Evolutionary conservation across 2,797 vertebrate species (phyloP).

Genomic region (Morelia viridis): DNA sequence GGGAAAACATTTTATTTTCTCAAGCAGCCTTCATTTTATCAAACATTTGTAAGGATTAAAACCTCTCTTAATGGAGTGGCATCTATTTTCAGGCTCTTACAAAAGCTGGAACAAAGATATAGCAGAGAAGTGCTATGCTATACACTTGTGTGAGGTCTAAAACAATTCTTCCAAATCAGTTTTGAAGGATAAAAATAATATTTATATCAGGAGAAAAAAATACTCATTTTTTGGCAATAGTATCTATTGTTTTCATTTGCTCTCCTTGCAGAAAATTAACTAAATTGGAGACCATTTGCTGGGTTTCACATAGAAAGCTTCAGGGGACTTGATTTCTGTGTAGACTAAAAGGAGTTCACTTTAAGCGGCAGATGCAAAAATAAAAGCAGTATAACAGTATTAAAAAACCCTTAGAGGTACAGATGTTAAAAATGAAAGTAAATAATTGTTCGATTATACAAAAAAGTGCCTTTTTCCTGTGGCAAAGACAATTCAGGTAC

Average conservation of each 20-base stretch:
- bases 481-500: not conserved
- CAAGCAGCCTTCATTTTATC: not conserved
- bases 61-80: not conserved
- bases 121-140: not conserved
- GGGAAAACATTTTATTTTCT: constrained; percentile 44
- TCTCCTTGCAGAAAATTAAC: not conserved
- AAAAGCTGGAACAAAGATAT: not conserved
- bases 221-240: not conserved
- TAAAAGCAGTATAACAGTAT: not conserved
- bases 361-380: not conserved
- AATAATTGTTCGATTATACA: not conserved
- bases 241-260: not conserved
- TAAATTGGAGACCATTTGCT: not conserved
- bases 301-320: not conserved
- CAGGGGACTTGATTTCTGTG: not conserved
- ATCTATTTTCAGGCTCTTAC: not conserved
- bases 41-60: not conserved
- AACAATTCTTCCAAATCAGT: not conserved
- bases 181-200: not conserved
- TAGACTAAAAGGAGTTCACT: not conserved
- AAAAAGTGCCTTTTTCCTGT: not conserved
- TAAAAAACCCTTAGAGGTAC: not conserved
- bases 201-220: not conserved
- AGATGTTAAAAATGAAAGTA: not conserved
- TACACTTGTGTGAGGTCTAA: not conserved